Conservation (phyloP, 2,797 vertebrate species). For the Chloroceryle inda region DNA sequence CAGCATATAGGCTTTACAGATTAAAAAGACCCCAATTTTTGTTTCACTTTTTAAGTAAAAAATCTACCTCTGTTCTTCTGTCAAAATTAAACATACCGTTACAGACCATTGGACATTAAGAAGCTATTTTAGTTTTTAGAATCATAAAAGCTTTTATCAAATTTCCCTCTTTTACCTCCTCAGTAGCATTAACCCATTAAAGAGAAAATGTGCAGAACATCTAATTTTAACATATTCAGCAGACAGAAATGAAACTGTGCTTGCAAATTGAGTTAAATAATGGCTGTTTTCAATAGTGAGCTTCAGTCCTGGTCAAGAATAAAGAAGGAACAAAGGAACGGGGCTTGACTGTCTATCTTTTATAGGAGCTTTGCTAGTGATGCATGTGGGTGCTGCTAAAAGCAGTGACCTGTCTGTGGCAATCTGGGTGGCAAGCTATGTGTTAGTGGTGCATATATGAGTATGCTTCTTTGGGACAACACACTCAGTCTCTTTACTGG, state of each 20-base stretch:
- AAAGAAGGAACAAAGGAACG: not conserved
- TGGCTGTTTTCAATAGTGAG: not conserved
- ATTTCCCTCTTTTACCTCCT: not conserved
- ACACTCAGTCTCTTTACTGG: not conserved
- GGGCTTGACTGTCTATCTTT: not conserved
- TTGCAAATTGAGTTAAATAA: not conserved
- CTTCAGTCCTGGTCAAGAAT: not conserved
- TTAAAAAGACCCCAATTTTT: not conserved
- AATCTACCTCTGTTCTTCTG: not conserved
- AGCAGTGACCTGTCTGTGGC: not conserved
- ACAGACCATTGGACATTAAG: not conserved
- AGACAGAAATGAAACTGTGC: not conserved
- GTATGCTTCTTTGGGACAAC: not conserved
- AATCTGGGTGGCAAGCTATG: not conserved
- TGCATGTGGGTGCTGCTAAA: not conserved
- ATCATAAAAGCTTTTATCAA: not conserved
- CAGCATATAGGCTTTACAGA: not conserved
- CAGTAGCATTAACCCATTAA: not conserved
- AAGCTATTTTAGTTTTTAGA: not conserved
- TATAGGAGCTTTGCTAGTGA: not conserved
- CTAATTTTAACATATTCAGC: not conserved
- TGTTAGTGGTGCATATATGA: rapidly evolving
- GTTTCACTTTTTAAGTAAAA: not conserved
- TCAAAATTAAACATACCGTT: not conserved
- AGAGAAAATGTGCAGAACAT: not conserved